Percentiles rank a stretch among this genome's conserved stretches.
Evolutionary conservation across 2,113 vertebrate species (phyloP).

Genomic region (Psittacus erithacus): DNA sequence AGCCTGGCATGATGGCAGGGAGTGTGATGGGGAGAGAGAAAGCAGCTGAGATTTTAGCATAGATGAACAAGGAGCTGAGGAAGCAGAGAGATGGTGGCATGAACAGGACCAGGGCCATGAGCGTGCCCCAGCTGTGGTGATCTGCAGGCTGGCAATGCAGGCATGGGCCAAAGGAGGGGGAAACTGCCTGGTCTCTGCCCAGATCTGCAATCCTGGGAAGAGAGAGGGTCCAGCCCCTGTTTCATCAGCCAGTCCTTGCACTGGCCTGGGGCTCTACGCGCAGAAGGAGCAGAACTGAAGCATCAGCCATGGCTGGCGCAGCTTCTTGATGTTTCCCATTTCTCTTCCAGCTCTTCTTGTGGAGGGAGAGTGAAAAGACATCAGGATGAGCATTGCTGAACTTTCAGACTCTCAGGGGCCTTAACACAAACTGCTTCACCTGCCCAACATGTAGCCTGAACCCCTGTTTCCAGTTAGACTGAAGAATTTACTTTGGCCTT

Average conservation of each 20-base stretch:
- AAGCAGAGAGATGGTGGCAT: not conserved
- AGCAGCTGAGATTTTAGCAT: not conserved
- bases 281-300: not conserved
- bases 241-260: not conserved
- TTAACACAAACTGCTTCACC: not conserved
- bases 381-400: not conserved
- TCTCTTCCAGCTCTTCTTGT: not conserved
- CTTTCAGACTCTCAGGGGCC: not conserved
- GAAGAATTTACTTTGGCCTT: slow-evolving; percentile 62
- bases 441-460: not conserved
- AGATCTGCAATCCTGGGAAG: not conserved
- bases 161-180: not conserved
- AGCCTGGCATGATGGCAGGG: not conserved
- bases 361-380: not conserved
- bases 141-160: not conserved
- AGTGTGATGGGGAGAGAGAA: not conserved
- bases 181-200: not conserved
- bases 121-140: not conserved
- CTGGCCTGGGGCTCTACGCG: not conserved
- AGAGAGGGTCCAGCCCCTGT: not conserved
- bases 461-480: not conserved
- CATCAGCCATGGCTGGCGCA: not conserved
- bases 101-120: not conserved
- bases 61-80: not conserved
- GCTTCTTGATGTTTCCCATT: not conserved